Evolutionary conservation across 1,140 invertebrate species (phyloP).

Genomic region (Pseudomyrmex dendroicus): DNA sequence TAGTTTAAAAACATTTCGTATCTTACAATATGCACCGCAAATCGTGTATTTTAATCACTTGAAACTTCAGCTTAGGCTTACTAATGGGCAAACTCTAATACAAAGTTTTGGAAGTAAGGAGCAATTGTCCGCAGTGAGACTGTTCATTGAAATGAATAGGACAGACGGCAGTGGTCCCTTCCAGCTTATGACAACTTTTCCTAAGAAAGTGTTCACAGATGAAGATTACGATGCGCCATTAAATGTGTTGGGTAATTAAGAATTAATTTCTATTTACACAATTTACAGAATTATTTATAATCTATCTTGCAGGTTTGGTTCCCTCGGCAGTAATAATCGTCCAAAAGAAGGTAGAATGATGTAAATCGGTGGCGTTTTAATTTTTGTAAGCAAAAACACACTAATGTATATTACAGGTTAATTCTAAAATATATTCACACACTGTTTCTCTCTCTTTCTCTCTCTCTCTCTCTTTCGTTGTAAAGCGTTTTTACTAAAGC

Average conservation of each 20-base stretch:
- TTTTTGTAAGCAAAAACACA: conserved; percentile 59
- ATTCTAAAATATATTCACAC: conserved; percentile 37
- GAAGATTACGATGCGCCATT: conserved; percentile 95
- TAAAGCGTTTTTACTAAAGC: conserved; percentile 23
- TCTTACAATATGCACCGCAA: neutral
- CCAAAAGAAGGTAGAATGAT: conserved; percentile 83
- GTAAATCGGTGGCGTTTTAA: conserved; percentile 40
- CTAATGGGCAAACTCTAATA: conserved; percentile 89
- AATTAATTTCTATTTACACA: conserved; percentile 16
- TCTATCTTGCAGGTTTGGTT: conserved; percentile 88
- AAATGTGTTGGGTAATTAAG: conserved; percentile 89
- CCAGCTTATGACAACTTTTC: conserved; percentile 94
- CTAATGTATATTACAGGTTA: conserved; percentile 66
- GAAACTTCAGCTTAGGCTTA: conserved; percentile 85
- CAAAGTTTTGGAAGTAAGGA: conserved; percentile 95
- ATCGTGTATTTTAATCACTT: neutral
- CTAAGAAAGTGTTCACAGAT: conserved; percentile 93
- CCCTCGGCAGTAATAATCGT: conserved; percentile 93
- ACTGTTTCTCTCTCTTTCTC: no score
- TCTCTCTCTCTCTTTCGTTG: neutral
- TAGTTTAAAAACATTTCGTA: neutral
- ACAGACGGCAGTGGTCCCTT: conserved; percentile 88
- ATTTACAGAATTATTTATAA: no score
- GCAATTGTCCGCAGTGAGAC: conserved; percentile 94
- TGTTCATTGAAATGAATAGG: conserved; percentile 93